Conservation (phyloP, 2,888 invertebrate genomes). For the Oligia latruncula region DNA sequence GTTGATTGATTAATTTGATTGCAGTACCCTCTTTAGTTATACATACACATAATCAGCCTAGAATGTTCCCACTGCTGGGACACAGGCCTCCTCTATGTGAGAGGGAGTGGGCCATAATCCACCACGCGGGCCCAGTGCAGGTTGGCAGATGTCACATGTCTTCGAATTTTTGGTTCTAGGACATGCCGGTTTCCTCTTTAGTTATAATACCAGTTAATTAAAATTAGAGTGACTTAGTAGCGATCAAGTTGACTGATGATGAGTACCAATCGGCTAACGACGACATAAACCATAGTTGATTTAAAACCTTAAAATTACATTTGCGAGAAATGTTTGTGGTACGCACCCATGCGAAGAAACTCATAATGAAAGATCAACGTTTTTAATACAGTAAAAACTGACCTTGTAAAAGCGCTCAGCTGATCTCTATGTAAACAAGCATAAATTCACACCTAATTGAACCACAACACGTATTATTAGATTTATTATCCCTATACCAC, state of each 20-base stretch:
- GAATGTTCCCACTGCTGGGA: no score
- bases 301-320: not conserved
- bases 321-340: not conserved
- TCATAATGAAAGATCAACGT: not conserved
- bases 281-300: not conserved
- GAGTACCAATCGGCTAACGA: no score
- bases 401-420: slow-evolving; percentile 19
- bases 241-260: not conserved
- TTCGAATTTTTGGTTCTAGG: no score
- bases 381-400: slow-evolving; percentile 10
- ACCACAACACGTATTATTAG: slow-evolving; percentile 16
- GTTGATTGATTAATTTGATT: not conserved
- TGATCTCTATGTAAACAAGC: slow-evolving; percentile 28
- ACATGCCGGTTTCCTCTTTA: no score
- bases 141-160: no score
- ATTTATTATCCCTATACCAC: slow-evolving; percentile 40
- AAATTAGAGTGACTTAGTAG: not conserved
- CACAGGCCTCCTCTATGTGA: no score
- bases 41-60: no score
- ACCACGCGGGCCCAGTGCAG: no score
- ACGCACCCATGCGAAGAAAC: not conserved
- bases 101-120: no score
- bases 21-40: not conserved
- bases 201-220: not conserved
- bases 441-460: slow-evolving; percentile 21